phyloP scores from a whole-genome alignment of 2,888 invertebrate species.

The Anarsia innoxiella region DNA sequence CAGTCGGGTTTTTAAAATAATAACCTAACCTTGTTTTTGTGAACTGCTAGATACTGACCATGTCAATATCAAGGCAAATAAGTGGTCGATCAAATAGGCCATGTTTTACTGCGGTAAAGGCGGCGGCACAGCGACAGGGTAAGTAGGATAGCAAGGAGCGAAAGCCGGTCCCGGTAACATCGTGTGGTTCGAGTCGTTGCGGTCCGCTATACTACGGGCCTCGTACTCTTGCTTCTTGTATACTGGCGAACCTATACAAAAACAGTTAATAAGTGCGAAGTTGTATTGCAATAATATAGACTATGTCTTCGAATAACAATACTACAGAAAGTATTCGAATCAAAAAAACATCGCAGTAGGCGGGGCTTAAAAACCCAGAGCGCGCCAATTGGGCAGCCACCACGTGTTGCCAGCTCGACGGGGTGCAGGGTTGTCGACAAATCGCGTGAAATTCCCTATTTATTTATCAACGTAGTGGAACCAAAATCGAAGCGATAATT shows the following conservation, averaged over 20 bases:
- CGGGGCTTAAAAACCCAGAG: background rate
- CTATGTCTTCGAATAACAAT: background rate
- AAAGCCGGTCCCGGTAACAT: conserved; percentile 65
- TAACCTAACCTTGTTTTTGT: too few relatives aligned
- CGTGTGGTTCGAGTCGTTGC: conserved; percentile 77
- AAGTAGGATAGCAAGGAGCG: conserved; percentile 78
- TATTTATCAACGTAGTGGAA: too few relatives aligned
- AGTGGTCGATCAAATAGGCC: too few relatives aligned
- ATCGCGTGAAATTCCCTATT: too few relatives aligned
- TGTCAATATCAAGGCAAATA: too few relatives aligned
- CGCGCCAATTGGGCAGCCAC: too few relatives aligned
- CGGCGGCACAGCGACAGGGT: conserved; percentile 73
- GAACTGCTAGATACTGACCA: too few relatives aligned
- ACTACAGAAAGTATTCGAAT: background rate
- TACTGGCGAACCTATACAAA: conserved; percentile 75
- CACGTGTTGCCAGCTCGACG: too few relatives aligned
- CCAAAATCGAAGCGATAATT: too few relatives aligned
- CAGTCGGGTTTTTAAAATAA: too few relatives aligned
- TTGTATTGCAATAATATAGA: background rate
- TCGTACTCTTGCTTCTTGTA: conserved; percentile 78
- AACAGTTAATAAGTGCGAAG: background rate
- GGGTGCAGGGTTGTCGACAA: too few relatives aligned
- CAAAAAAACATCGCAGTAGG: background rate
- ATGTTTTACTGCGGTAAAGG: conserved; percentile 63
- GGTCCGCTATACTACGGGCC: conserved; percentile 77